Evolutionary conservation across 2,888 invertebrate genomes (phyloP), one percentile per base, ranked within the genome.

Genomic region (Neoascia interrupta): DNA sequence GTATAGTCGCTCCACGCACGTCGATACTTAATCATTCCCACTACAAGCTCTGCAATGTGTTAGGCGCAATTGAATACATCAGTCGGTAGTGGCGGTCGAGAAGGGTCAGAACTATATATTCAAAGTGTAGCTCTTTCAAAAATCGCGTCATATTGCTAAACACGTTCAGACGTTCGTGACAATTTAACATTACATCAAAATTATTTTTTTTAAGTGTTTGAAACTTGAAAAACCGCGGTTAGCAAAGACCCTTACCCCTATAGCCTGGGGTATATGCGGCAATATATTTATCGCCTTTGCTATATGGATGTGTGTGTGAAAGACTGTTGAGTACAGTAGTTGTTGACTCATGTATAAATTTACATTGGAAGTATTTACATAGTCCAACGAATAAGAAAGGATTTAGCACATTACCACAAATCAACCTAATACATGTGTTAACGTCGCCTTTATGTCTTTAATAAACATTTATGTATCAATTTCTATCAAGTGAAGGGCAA

Each of bases 41-140:
- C n/a, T n/a, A 43, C 37, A 53, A 53, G 10, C 39, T 34, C 34
- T 51, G 23, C 26, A 39, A 53, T 18, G 37, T 16, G 36, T 23
- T 53, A 36, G 45, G 53, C 64, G n/a, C 8, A 45, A 58, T 53
- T 58, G 51, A 45, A 15, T 43, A 15, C 36, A 26, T 73, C 60
- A 79, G 79, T 79, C 66, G 54, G 49, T 56, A 45, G 61, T 56
- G 47, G 49, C 56, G 66, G 56, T 61, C 61, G 79, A 56, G 41
- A 73, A 54, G 51, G 60, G 79, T 66, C 73, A 79, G 73, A 73
- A 56, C 61, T 51, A 53, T n/a, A 6, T 60, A 31, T 53, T 26
- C 60, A 21, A 43, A 41, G 47, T 63, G 28, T 10, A 31, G 4
- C 26, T 64, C 10, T 10, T 13, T 37, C 3, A 10, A 23, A 37